phyloP scores from a whole-genome alignment of 2,888 invertebrate species.

The Limnephilus rhombicus region DNA sequence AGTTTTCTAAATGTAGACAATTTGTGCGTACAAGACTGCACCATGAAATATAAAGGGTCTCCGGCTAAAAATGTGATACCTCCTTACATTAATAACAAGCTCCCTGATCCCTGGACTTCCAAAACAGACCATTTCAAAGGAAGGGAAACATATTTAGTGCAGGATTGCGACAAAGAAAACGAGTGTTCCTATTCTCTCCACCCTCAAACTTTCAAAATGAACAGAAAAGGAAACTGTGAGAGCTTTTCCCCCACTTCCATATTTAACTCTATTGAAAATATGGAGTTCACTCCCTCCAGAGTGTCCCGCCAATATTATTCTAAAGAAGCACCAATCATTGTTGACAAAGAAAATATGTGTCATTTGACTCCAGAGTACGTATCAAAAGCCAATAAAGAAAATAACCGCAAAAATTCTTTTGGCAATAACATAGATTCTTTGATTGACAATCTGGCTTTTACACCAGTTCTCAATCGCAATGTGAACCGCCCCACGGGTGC shows the following conservation, averaged over 20 bases:
- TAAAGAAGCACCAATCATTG: slow-evolving; percentile 17
- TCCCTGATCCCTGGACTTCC: slow-evolving; percentile 42
- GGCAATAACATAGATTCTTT: slow-evolving; percentile 40
- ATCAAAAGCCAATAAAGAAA: background rate
- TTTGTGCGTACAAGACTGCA: slow-evolving; percentile 41
- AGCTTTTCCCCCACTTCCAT: slow-evolving; percentile 45
- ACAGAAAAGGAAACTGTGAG: slow-evolving; percentile 36
- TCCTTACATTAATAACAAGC: slow-evolving; percentile 7
- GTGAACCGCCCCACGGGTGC: background rate
- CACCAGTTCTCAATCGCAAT: slow-evolving; percentile 46
- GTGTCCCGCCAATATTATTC: slow-evolving; percentile 23
- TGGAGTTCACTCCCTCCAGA: slow-evolving; percentile 59
- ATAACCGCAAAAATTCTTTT: background rate
- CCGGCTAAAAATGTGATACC: background rate
- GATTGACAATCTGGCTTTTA: slow-evolving; percentile 56
- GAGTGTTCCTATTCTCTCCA: slow-evolving; percentile 3
- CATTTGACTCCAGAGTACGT: slow-evolving; percentile 2
- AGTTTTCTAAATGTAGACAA: slow-evolving; percentile 37
- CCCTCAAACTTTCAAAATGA: slow-evolving; percentile 17
- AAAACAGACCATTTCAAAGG: slow-evolving; percentile 39
- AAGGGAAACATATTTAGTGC: slow-evolving; percentile 62
- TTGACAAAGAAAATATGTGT: slow-evolving; percentile 31
- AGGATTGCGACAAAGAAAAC: slow-evolving; percentile 61
- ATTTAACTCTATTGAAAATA: slow-evolving; percentile 64
- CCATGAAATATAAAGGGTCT: slow-evolving; percentile 46